phyloP scores from a whole-genome alignment of 2,888 invertebrate species.

The Amphipoea lucens region DNA sequence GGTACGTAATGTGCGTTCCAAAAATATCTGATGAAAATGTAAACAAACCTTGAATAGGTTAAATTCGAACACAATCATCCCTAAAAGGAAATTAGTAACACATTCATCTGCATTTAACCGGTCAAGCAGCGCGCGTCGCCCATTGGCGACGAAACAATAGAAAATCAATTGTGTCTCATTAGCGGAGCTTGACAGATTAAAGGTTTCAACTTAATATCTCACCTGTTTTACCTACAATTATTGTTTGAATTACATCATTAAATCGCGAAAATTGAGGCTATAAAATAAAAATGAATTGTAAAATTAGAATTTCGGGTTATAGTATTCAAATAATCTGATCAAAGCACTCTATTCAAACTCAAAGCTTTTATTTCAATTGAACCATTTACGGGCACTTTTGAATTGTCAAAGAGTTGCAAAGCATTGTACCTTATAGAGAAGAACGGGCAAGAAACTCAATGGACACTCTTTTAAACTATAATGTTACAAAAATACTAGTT shows the following conservation, averaged over 20 bases:
- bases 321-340: not conserved
- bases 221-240: not conserved
- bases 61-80: not conserved
- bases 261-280: not conserved
- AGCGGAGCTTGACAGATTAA: too few relatives aligned
- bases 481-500: too few relatives aligned
- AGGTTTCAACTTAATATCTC: not conserved
- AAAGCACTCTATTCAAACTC: not conserved
- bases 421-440: not conserved
- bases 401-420: too few relatives aligned
- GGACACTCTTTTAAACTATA: not conserved
- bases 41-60: not conserved
- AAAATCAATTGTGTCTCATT: too few relatives aligned
- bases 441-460: not conserved
- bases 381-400: not conserved
- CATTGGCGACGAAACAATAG: too few relatives aligned
- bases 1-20: not conserved
- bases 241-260: not conserved
- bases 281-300: not conserved
- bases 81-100: not conserved
- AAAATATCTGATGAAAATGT: not conserved
- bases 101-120: not conserved
- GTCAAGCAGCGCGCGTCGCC: too few relatives aligned
- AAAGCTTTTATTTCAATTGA: not conserved
- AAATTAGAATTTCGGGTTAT: not conserved